Evolutionary conservation across 2,113 vertebrate species (phyloP).

Genomic region (Aegithalos caudatus): DNA sequence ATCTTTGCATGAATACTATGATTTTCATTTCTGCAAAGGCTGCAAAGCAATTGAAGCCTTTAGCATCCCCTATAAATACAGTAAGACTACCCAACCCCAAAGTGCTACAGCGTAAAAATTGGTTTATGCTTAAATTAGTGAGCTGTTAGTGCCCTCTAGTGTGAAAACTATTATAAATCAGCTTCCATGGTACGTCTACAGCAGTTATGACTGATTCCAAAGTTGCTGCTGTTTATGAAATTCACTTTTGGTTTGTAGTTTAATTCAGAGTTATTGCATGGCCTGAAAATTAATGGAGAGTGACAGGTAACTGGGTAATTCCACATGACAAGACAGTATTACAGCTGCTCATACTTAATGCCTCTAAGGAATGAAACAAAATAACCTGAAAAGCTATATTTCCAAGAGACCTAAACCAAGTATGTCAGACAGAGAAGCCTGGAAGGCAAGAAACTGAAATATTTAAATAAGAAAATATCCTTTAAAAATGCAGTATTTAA

Average conservation of each 20-base stretch:
- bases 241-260: not conserved
- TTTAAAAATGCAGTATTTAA: not conserved
- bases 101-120: not conserved
- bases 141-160: constrained; percentile 70
- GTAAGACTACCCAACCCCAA: not conserved
- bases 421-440: not conserved
- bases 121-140: not conserved
- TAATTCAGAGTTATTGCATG: not conserved
- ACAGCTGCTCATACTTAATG: not conserved
- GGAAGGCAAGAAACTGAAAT: not conserved
- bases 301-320: not conserved
- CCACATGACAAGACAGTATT: not conserved
- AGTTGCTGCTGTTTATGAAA: not conserved
- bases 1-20: not conserved
- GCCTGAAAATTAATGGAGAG: not conserved
- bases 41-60: not conserved
- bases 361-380: not conserved
- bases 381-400: not conserved
- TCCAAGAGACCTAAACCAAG: not conserved
- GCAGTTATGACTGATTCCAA: not conserved
- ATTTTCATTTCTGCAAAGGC: not conserved
- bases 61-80: not conserved
- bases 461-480: not conserved
- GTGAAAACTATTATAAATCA: constrained; percentile 14
- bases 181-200: not conserved